These are phyloP conservation scores for Micronisus gabar DNA, from an alignment of 2,113 vertebrate species.

Conservation along the genomic window DNA sequence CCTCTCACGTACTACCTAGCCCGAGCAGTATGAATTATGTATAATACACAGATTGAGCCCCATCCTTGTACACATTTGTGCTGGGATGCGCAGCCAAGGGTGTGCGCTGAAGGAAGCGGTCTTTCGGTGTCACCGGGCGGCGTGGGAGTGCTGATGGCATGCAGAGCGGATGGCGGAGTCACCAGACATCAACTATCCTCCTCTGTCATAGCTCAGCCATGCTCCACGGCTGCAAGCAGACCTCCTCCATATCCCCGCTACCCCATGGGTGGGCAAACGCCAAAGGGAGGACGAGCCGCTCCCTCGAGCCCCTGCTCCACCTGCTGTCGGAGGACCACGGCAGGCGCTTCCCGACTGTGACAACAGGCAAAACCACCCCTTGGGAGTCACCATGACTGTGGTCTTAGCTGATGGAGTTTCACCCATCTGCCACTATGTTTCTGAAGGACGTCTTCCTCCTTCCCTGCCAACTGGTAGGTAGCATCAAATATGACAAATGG, in stretches of 20 bases:
- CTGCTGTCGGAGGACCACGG: neutral
- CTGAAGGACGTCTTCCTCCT: neutral
- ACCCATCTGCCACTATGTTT: neutral
- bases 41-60: neutral
- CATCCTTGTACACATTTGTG: accelerated
- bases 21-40: neutral
- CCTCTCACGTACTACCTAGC: neutral
- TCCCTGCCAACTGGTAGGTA: neutral
- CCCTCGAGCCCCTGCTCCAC: neutral
- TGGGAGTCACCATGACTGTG: neutral
- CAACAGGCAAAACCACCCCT: neutral
- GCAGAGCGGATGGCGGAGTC: accelerated
- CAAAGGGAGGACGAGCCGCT: accelerated
- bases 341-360: neutral
- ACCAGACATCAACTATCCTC: neutral
- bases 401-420: neutral
- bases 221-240: neutral
- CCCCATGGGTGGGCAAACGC: accelerated
- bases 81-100: neutral
- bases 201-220: neutral
- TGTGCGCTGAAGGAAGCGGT: neutral
- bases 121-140: accelerated
- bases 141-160: neutral
- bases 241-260: neutral
- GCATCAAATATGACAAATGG: slow-evolving; percentile 66